Percentiles rank a stretch among this genome's conserved stretches.
Evolutionary conservation across 1,140 invertebrate species (phyloP).

Genomic region (Brachionus koreanus): DNA sequence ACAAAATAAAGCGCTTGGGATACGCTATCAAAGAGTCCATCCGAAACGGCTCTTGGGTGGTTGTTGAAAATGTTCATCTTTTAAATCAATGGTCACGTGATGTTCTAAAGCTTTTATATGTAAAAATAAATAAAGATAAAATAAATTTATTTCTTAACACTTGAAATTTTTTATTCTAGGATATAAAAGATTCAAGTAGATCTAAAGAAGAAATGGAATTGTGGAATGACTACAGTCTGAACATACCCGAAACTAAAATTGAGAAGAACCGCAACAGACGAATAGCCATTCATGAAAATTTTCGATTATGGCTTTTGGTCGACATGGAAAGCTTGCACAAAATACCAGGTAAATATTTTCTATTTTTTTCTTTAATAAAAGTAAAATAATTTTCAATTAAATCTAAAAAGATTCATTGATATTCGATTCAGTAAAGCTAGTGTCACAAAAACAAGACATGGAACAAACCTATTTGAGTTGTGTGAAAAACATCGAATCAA

Average conservation of each 20-base stretch:
- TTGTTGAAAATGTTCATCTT: constrained; percentile 36
- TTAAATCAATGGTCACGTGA: constrained; percentile 4
- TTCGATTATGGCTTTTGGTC: constrained; percentile 17
- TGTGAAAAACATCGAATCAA: background rate
- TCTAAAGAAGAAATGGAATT: constrained; percentile 29
- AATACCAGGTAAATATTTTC: background rate
- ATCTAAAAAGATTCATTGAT: background rate
- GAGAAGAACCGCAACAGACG: background rate
- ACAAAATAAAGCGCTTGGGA: background rate
- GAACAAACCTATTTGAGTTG: background rate
- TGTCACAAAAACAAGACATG: background rate
- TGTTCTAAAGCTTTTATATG: constrained; percentile 21
- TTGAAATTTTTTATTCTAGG: background rate
- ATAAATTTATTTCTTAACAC: background rate
- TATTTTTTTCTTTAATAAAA: background rate
- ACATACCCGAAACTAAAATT: background rate
- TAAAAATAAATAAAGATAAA: background rate
- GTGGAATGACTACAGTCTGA: constrained; percentile 30
- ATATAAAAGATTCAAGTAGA: constrained; percentile 7
- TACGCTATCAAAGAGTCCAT: constrained; percentile 9
- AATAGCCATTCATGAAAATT: constrained; percentile 24
- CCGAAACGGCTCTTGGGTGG: constrained; percentile 5
- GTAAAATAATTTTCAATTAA: background rate
- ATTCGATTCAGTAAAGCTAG: background rate
- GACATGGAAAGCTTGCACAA: background rate